phyloP scores from a whole-genome alignment of 1,140 invertebrate genomes.

The Daktulosphaira vitifoliae region DNA sequence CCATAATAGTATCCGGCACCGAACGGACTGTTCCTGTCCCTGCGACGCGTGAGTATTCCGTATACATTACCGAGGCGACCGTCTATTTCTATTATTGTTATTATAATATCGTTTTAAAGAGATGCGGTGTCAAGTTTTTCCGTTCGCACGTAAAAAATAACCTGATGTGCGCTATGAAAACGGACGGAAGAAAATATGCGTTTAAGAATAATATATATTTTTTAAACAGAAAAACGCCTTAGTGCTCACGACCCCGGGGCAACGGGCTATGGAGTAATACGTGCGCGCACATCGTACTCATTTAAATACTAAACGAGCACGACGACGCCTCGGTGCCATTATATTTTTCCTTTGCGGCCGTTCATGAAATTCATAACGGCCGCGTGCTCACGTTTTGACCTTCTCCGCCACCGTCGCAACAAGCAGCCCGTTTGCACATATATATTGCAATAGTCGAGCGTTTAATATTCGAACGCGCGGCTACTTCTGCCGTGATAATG shows the following conservation, averaged over 20 bases:
- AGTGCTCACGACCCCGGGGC: neutral
- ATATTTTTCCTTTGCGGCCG: neutral
- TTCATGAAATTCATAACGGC: conserved; percentile 22
- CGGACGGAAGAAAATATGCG: neutral
- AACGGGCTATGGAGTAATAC: neutral
- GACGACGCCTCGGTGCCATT: conserved; percentile 8
- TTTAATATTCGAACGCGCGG: neutral
- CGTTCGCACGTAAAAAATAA: too few relatives aligned
- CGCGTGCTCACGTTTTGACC: conserved; percentile 25
- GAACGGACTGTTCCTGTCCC: too few relatives aligned
- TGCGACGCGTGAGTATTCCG: too few relatives aligned
- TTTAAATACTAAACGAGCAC: conserved; percentile 24
- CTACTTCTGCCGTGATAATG: neutral
- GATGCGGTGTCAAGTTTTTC: too few relatives aligned
- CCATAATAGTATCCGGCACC: too few relatives aligned
- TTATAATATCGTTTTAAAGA: too few relatives aligned
- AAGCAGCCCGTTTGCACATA: neutral
- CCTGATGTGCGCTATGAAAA: neutral
- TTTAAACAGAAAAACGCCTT: neutral
- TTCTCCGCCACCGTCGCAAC: neutral
- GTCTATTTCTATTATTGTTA: neutral
- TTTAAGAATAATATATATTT: neutral
- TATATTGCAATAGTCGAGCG: neutral
- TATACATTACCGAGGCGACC: neutral
- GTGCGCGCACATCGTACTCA: neutral